These are phyloP conservation scores for Eilema sororculum DNA, from an alignment of 2,888 invertebrate genomes.

Conservation along the genomic window DNA sequence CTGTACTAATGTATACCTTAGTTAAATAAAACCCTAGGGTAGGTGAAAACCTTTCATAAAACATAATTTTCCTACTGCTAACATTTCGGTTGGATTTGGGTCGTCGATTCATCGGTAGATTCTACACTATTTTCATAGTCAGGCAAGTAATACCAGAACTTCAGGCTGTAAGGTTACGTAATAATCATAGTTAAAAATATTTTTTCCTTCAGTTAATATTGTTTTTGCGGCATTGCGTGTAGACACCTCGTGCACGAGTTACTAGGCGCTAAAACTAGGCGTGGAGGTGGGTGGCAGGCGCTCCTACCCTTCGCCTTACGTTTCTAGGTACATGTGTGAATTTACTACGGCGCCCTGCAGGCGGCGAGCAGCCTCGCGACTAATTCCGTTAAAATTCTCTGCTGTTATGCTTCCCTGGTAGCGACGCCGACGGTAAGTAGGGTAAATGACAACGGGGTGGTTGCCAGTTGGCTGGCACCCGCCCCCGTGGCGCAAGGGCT, in stretches of 20 bases:
- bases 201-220: slow-evolving; percentile 61
- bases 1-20: too few species aligned
- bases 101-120: too few species aligned
- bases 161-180: slow-evolving; percentile 20
- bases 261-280: slow-evolving; percentile 78
- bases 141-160: not conserved
- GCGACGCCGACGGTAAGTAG: slow-evolving; percentile 74
- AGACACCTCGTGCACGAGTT: slow-evolving; percentile 73
- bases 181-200: slow-evolving; percentile 60
- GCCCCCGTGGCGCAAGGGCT: slow-evolving; percentile 62
- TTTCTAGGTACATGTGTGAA: slow-evolving; percentile 74
- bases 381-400: slow-evolving; percentile 87
- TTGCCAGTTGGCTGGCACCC: slow-evolving; percentile 61
- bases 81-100: too few species aligned
- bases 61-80: too few species aligned
- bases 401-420: slow-evolving; percentile 81
- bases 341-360: slow-evolving; percentile 85
- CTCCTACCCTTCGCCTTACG: slow-evolving; percentile 57
- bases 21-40: too few species aligned
- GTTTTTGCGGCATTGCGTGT: slow-evolving; percentile 81
- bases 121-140: not conserved
- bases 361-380: slow-evolving; percentile 75
- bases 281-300: slow-evolving; percentile 74
- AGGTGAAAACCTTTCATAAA: not conserved
- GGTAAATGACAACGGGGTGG: slow-evolving; percentile 80